A percentile compares a stretch with the other conserved stretches of the same genome.
These are phyloP conservation scores for Endomychus coccineus DNA, from an alignment of 2,888 invertebrate species.

Conservation along the genomic window DNA sequence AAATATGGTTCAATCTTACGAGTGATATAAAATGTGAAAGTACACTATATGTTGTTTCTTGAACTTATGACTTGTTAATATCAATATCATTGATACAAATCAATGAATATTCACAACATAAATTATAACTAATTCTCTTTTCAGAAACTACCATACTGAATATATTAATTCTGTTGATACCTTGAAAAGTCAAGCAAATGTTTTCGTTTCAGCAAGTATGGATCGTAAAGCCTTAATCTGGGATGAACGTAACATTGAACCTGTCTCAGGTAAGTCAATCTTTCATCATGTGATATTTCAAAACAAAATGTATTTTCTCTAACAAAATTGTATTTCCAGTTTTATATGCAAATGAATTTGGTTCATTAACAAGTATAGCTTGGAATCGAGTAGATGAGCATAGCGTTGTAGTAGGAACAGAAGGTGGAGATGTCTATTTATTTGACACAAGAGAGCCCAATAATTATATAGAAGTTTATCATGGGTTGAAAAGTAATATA, in stretches of 20 bases:
- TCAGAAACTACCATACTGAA: conserved; percentile 36
- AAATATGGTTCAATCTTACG: no score
- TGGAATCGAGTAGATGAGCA: conserved; percentile 43
- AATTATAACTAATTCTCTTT: conserved; percentile 17
- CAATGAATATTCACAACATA: not conserved
- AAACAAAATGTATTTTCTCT: not conserved
- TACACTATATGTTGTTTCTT: no score
- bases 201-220: conserved; percentile 48
- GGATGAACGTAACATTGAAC: conserved; percentile 44
- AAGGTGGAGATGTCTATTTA: conserved; percentile 47
- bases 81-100: conserved; percentile 15
- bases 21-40: no score
- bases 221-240: conserved; percentile 46
- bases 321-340: conserved; percentile 30
- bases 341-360: conserved; percentile 40
- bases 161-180: conserved; percentile 42
- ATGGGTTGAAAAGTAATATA: conserved; percentile 36
- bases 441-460: conserved; percentile 47
- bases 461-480: conserved; percentile 34
- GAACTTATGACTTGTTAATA: no score
- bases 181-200: conserved; percentile 43
- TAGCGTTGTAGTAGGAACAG: conserved; percentile 46
- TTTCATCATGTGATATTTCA: not conserved
- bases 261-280: conserved; percentile 34
- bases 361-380: conserved; percentile 40